Evolutionary conservation across 2,888 invertebrate species (phyloP), one percentile per base, ranked within the genome.

Genomic region (Callyntrura guangdongensis): DNA sequence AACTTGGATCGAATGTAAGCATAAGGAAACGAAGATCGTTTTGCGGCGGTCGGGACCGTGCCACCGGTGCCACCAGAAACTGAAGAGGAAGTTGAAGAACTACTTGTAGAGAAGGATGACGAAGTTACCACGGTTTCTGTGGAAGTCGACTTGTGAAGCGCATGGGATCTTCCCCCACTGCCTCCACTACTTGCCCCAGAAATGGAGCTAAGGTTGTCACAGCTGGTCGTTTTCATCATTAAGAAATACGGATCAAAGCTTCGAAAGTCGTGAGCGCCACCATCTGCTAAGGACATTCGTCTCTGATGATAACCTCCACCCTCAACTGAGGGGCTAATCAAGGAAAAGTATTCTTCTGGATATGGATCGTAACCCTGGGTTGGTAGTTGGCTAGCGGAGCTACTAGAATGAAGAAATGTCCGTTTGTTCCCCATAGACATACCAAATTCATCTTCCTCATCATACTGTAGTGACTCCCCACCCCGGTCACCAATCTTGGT

Each of bases 1-100:
- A 94, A 91, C 81, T 94, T 94, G 22, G 94, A 94, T 17, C 94
- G 90, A 59, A 94, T 94, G 91, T 94, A 94, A 0, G 94, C 94
- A 85, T 94, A 94, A 1, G 94, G 94, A 81, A 94, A 94, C 0
- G 92, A 91, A 4, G 93, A 92, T 47, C 92, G 83, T 61, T 93
- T 93, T 11, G 74, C 69, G 11, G 61, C 17, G 56, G 61, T 14
- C n/a, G n/a, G n/a, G n/a, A n/a, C n/a, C 9, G 22, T 72, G 8
- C 11, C 20, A 20, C 69, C 27, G 56, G 36, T n/a, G n/a, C n/a
- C n/a, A n/a, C n/a, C 20, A 81, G 81, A 59, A 14, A 17, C 61
- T 36, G 27, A 59, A 17, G 83, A 74, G 20, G 81, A 47, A 9
- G 89, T 89, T 25, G 86, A 91, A n/a, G n/a, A n/a, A n/a, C n/a